phyloP scores from a whole-genome alignment of 2,797 vertebrate species.

The Benthosema pterotum region DNA sequence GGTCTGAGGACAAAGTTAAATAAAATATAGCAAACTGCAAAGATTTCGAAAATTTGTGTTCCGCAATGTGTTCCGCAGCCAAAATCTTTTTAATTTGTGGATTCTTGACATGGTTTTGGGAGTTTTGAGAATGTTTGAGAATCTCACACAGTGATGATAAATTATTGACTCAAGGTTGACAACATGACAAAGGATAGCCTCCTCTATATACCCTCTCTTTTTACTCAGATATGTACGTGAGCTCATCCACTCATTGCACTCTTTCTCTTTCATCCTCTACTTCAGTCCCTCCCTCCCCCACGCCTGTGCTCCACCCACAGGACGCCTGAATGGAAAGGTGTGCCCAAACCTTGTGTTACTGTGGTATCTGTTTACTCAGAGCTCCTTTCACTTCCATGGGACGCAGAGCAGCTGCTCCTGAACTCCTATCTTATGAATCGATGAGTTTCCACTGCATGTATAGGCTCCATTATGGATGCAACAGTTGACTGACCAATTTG shows the following conservation, averaged over 20 bases:
- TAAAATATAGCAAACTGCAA: no score
- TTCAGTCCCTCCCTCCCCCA: background rate
- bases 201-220: slow-evolving; percentile 48
- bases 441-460: no score
- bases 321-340: slow-evolving; percentile 60
- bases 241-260: slow-evolving; percentile 29
- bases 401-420: slow-evolving; percentile 60
- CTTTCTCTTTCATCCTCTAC: background rate
- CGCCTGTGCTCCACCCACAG: slow-evolving; percentile 46
- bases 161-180: slow-evolving; percentile 65
- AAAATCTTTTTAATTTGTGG: no score
- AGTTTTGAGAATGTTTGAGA: slow-evolving; percentile 15
- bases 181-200: slow-evolving; percentile 50
- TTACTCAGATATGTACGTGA: slow-evolving; percentile 45
- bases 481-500: no score
- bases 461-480: no score
- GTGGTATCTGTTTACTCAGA: slow-evolving; percentile 62
- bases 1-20: background rate
- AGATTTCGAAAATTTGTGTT: no score
- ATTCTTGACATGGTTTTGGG: no score
- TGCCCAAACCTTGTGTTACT: slow-evolving; percentile 42
- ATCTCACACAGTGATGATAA: slow-evolving; percentile 38
- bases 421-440: background rate
- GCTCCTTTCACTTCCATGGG: slow-evolving; percentile 46
- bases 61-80: no score